These are phyloP conservation scores for Dysmachus trigonus DNA, from an alignment of 2,888 invertebrate species.

Conservation along the genomic window DNA sequence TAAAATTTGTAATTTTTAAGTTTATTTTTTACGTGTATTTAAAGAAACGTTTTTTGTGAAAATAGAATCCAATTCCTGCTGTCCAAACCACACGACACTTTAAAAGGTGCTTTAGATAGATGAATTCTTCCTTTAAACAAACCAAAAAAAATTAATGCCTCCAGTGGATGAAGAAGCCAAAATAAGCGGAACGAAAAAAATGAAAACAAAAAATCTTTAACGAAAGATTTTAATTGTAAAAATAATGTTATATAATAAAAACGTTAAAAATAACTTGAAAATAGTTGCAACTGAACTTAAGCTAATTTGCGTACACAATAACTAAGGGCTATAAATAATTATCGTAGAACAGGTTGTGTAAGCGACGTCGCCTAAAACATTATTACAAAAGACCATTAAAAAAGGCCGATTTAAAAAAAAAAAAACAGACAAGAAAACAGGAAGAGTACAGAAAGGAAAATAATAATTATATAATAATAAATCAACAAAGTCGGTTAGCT, in stretches of 20 bases:
- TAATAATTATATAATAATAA: conserved; percentile 8
- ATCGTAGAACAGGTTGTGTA: neutral
- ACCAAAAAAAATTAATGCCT: neutral
- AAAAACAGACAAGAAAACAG: neutral
- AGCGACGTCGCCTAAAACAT: neutral
- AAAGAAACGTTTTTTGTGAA: no score
- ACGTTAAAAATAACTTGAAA: conserved; percentile 18
- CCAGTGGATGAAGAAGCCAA: neutral
- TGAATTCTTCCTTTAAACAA: neutral
- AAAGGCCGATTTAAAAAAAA: neutral
- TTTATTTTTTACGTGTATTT: no score
- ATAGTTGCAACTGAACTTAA: conserved; percentile 5
- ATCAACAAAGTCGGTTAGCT: conserved; percentile 29
- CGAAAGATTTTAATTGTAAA: conserved; percentile 37
- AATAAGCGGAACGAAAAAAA: neutral
- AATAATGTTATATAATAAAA: conserved; percentile 37
- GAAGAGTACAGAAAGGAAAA: conserved; percentile 3
- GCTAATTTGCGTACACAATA: neutral
- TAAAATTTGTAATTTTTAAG: no score
- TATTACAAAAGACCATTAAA: neutral
- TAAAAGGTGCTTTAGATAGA: neutral
- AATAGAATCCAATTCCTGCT: neutral
- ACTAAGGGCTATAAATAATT: neutral
- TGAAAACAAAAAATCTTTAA: conserved; percentile 21
- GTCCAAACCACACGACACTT: neutral